phyloP scores from a whole-genome alignment of 2,113 vertebrate species.

The Daboia siamensis region DNA sequence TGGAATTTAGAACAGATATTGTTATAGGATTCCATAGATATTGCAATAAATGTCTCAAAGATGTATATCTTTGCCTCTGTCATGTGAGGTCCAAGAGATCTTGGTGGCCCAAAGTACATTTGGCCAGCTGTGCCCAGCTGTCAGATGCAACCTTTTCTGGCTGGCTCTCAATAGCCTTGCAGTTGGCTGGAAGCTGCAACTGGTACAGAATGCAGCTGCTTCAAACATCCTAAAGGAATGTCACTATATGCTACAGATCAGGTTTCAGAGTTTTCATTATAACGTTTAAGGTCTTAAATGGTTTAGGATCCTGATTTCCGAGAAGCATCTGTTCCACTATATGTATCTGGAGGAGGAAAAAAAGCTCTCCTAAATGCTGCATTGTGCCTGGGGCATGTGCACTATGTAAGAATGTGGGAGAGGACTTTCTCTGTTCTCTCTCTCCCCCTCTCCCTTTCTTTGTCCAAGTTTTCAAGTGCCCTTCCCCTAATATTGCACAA shows the following conservation, averaged over 20 bases:
- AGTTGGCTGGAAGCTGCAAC: background rate
- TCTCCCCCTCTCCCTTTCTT: background rate
- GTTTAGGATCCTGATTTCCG: background rate
- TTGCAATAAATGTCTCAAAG: background rate
- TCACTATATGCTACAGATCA: background rate
- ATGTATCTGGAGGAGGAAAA: background rate
- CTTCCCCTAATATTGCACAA: background rate
- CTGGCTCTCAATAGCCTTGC: background rate
- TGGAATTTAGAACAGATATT: slow-evolving; percentile 28
- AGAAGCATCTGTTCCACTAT: background rate
- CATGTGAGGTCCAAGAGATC: background rate
- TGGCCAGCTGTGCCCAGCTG: background rate
- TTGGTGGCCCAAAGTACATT: background rate
- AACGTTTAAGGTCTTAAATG: background rate
- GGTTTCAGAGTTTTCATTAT: background rate
- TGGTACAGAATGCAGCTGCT: background rate
- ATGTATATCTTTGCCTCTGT: background rate
- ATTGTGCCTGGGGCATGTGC: background rate
- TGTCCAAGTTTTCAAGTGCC: background rate
- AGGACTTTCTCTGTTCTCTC: background rate
- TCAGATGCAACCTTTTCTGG: background rate
- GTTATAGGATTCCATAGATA: slow-evolving; percentile 31
- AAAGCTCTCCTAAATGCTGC: background rate
- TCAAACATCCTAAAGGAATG: background rate
- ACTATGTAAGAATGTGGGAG: background rate